Base-by-base conservation (phyloP, 2,888 invertebrate genomes). In the Exocentrus adspersus region DNA sequence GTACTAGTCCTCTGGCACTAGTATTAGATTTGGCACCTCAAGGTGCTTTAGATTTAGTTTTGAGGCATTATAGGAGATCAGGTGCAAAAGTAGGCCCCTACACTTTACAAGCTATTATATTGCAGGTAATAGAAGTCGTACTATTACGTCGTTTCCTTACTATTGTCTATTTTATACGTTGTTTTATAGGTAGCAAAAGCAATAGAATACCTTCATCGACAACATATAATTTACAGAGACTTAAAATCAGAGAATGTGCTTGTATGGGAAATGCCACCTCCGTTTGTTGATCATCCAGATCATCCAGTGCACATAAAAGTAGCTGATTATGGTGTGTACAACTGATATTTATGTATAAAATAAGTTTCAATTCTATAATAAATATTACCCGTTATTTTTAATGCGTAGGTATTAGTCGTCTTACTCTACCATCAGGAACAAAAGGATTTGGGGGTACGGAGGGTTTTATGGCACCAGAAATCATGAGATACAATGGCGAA, bases 381-480 rank as follows among this genome's bases (percentile, higher is more conserved):
- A 17, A 43, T 24, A n/a, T n/a, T n/a, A n/a, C n/a, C 16, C n/a
- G 28, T 20, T n/a, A 42, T 19, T 37, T 58, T 17, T 56, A 41
- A 42, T 60, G 66, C 68, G 5, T 74, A 89, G 90, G 95, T 52
- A 97, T 97, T 63, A 95, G 95, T 75, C 87, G 96, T 42, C 86
- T 92, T 69, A 95, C 92, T 1, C 87, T 95, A 6, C 95, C 96
- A 0, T 94, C 94, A 0, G 95, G 96, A 0, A 93, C 95, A 0
- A 97, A 97, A 81, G 98, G 99, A 0, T 98, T 98, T 84, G 98
- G 98, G 0, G 98, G 99, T 1, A 99, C 99, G 0, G 97, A 97
- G 83, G 98, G 98, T 0, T 99, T 98, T 81, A 99, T 99, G 95
- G 99, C 98, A 1, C 99, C 98, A 0, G 98, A 99, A 86, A 98